These are phyloP conservation scores for Lutraria lutraria DNA, from an alignment of 2,888 invertebrate species.

Conservation along the genomic window DNA sequence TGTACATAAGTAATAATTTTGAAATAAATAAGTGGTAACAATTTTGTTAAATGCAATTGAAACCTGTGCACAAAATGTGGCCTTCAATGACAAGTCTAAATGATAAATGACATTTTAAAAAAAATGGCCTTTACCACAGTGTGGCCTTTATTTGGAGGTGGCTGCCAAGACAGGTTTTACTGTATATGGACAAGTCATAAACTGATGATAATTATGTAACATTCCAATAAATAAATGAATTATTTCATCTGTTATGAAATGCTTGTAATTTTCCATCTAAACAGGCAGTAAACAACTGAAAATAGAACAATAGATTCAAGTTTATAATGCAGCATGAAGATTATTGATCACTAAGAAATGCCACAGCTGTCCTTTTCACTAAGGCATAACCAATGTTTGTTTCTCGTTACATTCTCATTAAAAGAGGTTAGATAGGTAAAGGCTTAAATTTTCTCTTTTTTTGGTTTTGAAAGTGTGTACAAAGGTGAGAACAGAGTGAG, in stretches of 20 bases:
- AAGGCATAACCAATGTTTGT: neutral
- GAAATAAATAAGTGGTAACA: too few species aligned
- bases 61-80: too few species aligned
- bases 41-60: too few species aligned
- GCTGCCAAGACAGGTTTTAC: too few species aligned
- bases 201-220: too few species aligned
- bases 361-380: neutral
- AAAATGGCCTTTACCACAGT: too few species aligned
- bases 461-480: neutral
- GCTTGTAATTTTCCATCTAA: slow-evolving; percentile 67
- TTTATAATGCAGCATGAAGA: neutral
- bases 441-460: neutral
- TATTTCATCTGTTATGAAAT: slow-evolving; percentile 64
- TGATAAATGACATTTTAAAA: too few species aligned
- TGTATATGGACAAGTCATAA: too few species aligned
- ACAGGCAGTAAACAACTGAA: slow-evolving; percentile 68
- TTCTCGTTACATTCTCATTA: neutral
- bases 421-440: neutral
- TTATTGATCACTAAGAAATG: neutral
- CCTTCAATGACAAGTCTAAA: too few species aligned
- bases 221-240: too few species aligned
- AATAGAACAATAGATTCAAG: neutral
- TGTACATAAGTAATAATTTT: too few species aligned
- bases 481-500: neutral
- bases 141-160: too few species aligned